Evolutionary conservation across 92 coral and sea anemone species (phyloP), one percentile per base, ranked within the genome.

Genomic region (Pocillopora meandrina): DNA sequence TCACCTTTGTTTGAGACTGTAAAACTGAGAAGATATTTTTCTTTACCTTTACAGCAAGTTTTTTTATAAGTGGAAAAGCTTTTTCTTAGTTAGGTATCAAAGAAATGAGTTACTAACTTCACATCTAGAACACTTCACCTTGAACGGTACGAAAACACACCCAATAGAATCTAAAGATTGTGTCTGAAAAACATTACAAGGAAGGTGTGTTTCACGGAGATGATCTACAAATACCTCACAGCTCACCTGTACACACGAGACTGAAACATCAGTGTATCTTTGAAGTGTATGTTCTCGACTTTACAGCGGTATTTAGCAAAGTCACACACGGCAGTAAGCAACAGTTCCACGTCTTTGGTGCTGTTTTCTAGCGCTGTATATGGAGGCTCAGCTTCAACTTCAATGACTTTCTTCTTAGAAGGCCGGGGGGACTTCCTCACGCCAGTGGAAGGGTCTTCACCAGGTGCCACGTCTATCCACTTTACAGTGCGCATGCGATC

Each of bases 401-500:
- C 99, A 17, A 92, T 92, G 17, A 97, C 92, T 68, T 94, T 95
- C 89, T 89, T 97, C 92, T 97, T 97, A 9, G 93, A 88, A 35
- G 98, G 97, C 65, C 95, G 90, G 34, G 74, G 77, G 33, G 90
- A 73, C 71, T 74, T 84, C 64, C 86, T 91, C 18, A 80, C 89
- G 67, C 90, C 87, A 49, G 93, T 92, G 0, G 88, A 82, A 14
- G 87, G 85, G 12, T 83, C 76, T 61, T 87, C 97, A 67, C 95
- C 96, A 61, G 86, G 88, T 19, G 74, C 69, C 68, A 87, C 72
- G 76, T 97, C 98, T 12, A 97, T 82, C 99, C 99, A 97, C 87
- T 95, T 95, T 1, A 97, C 99, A 9, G 95, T 87, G 57, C 99
- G 95, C 93, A 95, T 95, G 62, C 99, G 97, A 75, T 97, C 99